A percentile compares a stretch with the other conserved stretches of the same genome.
phyloP scores from a whole-genome alignment of 2,113 vertebrate genomes.

The Baryphthengus martii region DNA sequence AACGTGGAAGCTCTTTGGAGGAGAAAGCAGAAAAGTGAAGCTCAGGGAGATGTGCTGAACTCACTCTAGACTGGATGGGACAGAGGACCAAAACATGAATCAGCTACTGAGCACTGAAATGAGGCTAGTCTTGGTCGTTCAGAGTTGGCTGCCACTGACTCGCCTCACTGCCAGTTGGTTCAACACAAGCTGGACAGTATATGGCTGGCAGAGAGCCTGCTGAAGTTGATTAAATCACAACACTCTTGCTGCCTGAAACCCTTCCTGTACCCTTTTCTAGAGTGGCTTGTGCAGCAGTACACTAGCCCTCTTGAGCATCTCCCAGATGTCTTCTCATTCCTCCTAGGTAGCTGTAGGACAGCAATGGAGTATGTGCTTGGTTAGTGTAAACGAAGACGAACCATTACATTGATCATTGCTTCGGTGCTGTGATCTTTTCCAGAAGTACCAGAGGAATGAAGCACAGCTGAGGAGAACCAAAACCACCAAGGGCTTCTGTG shows the following conservation, averaged over 20 bases:
- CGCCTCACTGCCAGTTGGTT: neutral
- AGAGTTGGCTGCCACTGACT: conserved; percentile 2
- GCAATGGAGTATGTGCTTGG: neutral
- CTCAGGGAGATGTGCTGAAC: neutral
- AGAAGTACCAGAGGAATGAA: neutral
- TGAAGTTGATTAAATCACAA: neutral
- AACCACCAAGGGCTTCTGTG: neutral
- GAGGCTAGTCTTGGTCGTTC: neutral
- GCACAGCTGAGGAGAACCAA: neutral
- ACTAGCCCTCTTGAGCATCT: neutral
- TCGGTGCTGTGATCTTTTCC: neutral
- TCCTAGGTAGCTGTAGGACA: neutral
- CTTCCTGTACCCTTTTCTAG: neutral
- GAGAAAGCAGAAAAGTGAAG: neutral
- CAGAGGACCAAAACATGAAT: conserved; percentile 37
- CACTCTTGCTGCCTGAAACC: neutral
- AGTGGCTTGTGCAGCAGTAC: neutral
- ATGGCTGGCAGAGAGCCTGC: neutral
- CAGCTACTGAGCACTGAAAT: neutral
- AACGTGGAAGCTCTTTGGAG: neutral
- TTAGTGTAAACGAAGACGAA: neutral
- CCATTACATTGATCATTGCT: fast-evolving
- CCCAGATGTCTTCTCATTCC: neutral
- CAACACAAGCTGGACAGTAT: conserved; percentile 7
- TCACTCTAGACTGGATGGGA: conserved; percentile 18